Evolutionary conservation across 2,888 invertebrate genomes (phyloP).

Genomic region (Cotesia congregata): DNA sequence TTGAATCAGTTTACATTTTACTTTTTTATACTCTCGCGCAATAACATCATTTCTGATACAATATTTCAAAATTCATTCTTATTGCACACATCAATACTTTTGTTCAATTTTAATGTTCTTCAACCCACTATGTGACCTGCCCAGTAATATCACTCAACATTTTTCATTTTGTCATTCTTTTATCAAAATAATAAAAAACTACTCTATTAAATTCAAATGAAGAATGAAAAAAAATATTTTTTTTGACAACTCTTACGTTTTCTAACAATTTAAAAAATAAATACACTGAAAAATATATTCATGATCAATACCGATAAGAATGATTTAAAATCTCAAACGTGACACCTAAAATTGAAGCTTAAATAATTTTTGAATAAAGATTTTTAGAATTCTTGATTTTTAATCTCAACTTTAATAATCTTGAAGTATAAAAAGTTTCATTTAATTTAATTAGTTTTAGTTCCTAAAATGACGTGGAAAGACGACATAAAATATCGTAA

Average conservation of each 20-base stretch:
- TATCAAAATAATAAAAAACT: constrained; percentile 37
- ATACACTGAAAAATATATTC: constrained; percentile 36
- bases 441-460: background rate
- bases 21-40: background rate
- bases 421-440: constrained; percentile 40
- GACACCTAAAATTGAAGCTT: constrained; percentile 35
- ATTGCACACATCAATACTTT: constrained; percentile 58
- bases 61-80: constrained; percentile 50
- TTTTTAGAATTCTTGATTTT: constrained; percentile 19
- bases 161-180: background rate
- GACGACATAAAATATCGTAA: background rate
- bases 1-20: constrained; percentile 54
- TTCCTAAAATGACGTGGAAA: constrained; percentile 5
- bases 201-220: background rate
- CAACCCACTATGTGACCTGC: constrained; percentile 65
- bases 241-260: constrained; percentile 36
- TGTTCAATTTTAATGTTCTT: constrained; percentile 40
- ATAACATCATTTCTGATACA: constrained; percentile 26
- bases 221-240: background rate
- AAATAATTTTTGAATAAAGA: constrained; percentile 28
- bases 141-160: constrained; percentile 33
- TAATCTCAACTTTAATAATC: constrained; percentile 17
- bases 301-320: constrained; percentile 27
- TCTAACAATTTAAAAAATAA: constrained; percentile 62
- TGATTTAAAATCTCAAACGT: constrained; percentile 52